Base-by-base conservation (phyloP, 2,797 vertebrate species). In the Protosalanx chinensis region DNA sequence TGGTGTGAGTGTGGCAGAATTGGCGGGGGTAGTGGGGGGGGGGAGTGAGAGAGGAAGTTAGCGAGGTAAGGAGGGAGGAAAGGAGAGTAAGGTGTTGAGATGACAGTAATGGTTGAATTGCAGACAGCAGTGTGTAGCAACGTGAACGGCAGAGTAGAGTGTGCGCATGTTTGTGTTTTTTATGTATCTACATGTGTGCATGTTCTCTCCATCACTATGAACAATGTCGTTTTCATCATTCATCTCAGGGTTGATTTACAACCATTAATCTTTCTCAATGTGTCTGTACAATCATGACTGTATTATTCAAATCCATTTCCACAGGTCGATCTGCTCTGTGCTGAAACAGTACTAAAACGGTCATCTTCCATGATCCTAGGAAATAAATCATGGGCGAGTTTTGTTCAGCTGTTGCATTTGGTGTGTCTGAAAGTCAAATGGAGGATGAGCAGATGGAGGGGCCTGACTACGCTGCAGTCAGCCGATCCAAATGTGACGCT, bases 81-180 rank as follows among this genome's bases (percentile, higher is more conserved):
- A n/a, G 71, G 67, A 32, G 0, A 27, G 33, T 23, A 58, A 49
- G 57, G 67, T 51, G 67, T 18, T 68, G 18, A 20, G 59, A 23
- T 66, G 63, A 64, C 53, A 32, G 65, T 59, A 6, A n/a, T 32
- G 18, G 56, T 72, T 30, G 3, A 59, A 13, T 33, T 60, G 63
- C 62, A 70, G 64, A 71, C 51, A 77, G 61, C 29, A 61, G 23
- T 18, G 46, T 68, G 53, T 73, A 75, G 76, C 64, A 73, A 77
- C 66, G 68, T 74, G 66, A 67, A 64, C 62, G 53, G 12, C 65
- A 72, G 67, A 35, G 63, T 65, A 79, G 73, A 23, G 35, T 20
- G 63, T 13, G 35, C 27, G 63, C 27, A 32, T 70, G 58, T 68
- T 13, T n/a, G 16, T 62, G 27, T 70, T 5, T 64, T 70, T 5